phyloP scores from a whole-genome alignment of 2,113 vertebrate species.

The Pedionomus torquatus region DNA sequence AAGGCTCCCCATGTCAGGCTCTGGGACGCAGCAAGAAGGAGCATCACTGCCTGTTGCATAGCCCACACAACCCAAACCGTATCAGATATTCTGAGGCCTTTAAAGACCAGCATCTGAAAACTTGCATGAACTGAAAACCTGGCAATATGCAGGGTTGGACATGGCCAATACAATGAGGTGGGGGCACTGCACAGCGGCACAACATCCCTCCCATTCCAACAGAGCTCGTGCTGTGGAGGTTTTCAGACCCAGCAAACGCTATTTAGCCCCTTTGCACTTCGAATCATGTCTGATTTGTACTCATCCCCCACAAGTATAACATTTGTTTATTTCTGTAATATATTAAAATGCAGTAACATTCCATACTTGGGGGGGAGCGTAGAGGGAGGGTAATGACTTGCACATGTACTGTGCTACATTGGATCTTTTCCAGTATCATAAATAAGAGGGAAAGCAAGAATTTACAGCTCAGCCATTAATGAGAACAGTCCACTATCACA shows the following conservation, averaged over 20 bases:
- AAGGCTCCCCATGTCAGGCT: fast-evolving
- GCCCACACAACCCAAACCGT: not conserved
- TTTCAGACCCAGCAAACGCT: not conserved
- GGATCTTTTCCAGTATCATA: slow-evolving; percentile 55
- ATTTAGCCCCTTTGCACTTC: not conserved
- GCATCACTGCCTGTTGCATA: not conserved
- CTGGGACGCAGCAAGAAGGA: not conserved
- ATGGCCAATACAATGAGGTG: not conserved
- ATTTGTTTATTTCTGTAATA: slow-evolving; percentile 64
- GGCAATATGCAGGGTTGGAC: not conserved
- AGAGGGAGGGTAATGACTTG: slow-evolving; percentile 55
- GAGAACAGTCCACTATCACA: slow-evolving; percentile 42
- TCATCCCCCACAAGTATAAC: not conserved
- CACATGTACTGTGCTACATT: slow-evolving; percentile 32
- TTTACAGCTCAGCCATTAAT: slow-evolving; percentile 42
- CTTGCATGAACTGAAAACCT: not conserved
- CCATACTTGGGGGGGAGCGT: slow-evolving; percentile 29
- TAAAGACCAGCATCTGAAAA: not conserved
- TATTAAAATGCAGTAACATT: slow-evolving; percentile 61
- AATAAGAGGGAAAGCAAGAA: slow-evolving; percentile 44
- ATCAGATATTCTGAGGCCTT: not conserved
- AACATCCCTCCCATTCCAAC: not conserved
- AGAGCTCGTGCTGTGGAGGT: not conserved
- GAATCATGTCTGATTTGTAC: slow-evolving; percentile 42
- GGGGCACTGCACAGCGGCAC: not conserved